These are phyloP conservation scores for Lophochroa leadbeateri DNA, from an alignment of 2,113 vertebrate genomes.

Conservation along the genomic window DNA sequence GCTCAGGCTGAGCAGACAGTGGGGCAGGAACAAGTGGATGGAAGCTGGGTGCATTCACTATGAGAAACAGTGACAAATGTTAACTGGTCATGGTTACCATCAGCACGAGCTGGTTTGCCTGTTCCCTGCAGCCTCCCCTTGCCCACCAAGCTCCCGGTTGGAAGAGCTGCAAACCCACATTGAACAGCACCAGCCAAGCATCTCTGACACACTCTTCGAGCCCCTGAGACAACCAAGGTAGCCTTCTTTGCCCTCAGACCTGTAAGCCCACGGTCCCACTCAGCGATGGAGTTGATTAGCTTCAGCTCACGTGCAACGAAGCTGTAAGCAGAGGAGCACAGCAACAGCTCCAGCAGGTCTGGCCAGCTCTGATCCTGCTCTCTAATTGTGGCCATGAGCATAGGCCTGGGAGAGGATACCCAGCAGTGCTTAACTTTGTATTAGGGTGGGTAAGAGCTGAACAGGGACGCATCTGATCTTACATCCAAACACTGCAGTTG, in stretches of 20 bases:
- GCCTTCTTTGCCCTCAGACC: background rate
- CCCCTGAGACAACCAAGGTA: background rate
- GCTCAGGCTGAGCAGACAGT: background rate
- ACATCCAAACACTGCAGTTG: background rate
- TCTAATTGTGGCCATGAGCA: background rate
- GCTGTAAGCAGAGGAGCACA: background rate
- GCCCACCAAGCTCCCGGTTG: background rate
- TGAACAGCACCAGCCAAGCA: background rate
- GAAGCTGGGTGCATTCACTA: background rate
- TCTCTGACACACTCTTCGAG: background rate
- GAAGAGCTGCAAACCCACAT: background rate
- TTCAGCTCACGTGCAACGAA: background rate
- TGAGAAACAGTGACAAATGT: background rate
- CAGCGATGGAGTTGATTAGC: background rate
- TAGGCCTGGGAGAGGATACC: background rate
- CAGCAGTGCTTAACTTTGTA: background rate
- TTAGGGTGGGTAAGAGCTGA: background rate
- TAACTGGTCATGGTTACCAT: background rate
- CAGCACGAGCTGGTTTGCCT: background rate
- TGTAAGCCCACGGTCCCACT: background rate
- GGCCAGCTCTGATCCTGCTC: background rate
- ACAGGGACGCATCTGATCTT: background rate
- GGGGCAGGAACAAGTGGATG: background rate
- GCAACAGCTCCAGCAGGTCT: background rate
- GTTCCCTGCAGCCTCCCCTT: background rate